A percentile compares a stretch with the other conserved stretches of the same genome.
Conservation (phyloP, 1,140 invertebrate species). For the Ips nitidus region DNA sequence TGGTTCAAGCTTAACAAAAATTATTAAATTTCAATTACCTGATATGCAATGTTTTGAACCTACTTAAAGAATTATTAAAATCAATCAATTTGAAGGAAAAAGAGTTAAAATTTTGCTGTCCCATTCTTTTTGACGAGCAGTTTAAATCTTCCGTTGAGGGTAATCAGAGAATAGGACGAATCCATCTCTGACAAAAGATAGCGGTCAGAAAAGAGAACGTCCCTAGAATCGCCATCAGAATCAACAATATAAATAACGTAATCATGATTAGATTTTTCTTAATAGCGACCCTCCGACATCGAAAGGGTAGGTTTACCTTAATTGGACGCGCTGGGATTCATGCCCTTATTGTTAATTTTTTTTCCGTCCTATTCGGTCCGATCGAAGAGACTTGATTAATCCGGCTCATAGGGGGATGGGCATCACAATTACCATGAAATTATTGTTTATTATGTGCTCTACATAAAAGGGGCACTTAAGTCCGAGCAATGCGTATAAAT, state of each 20-base stretch:
- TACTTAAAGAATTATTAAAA: no score
- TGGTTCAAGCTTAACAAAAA: no score
- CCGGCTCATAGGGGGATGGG: slow-evolving; percentile 6
- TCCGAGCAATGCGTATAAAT: background rate
- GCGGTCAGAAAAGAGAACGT: background rate
- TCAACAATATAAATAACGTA: slow-evolving; percentile 24
- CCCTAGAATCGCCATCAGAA: background rate
- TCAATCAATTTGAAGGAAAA: no score
- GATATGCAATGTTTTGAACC: no score
- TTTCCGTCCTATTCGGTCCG: slow-evolving; percentile 8
- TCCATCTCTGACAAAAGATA: background rate
- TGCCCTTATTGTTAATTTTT: slow-evolving; percentile 30
- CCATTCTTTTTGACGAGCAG: no score
- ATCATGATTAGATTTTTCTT: slow-evolving; percentile 31
- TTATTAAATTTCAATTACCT: no score
- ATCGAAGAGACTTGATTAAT: slow-evolving; percentile 11
- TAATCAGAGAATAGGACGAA: no score
- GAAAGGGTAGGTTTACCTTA: slow-evolving; percentile 30
- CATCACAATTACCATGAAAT: slow-evolving; percentile 6
- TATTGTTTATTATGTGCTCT: background rate
- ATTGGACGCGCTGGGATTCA: slow-evolving; percentile 28
- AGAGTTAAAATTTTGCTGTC: no score
- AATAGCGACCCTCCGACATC: slow-evolving; percentile 25
- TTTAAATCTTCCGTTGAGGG: no score
- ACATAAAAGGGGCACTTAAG: no score